phyloP scores from a whole-genome alignment of 2,113 vertebrate species.

The Stegostoma tigrinum region DNA sequence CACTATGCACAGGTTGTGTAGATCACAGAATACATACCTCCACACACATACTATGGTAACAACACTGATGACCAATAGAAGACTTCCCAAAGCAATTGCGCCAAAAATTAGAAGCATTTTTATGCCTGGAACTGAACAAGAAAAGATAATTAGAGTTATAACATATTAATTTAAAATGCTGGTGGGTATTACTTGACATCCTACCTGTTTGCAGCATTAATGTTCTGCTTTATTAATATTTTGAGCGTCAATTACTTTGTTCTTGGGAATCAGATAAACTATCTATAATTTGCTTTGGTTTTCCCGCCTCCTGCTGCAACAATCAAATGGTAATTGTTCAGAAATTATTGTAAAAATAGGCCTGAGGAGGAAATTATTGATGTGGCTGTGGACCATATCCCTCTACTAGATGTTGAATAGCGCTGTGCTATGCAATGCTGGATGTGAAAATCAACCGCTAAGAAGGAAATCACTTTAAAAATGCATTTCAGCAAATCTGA shows the following conservation, averaged over 20 bases:
- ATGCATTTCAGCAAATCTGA: background rate
- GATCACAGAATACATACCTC: background rate
- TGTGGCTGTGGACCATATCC: background rate
- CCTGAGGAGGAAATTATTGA: background rate
- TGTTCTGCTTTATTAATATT: background rate
- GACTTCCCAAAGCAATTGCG: background rate
- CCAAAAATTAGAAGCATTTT: background rate
- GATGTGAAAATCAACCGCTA: background rate
- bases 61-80: background rate
- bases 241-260: background rate
- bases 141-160: background rate
- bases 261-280: background rate
- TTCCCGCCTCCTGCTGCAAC: background rate
- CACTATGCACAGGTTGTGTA: background rate
- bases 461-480: background rate
- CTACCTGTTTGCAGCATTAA: background rate
- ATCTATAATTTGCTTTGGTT: background rate
- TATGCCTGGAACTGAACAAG: background rate
- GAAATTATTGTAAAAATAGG: background rate
- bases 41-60: background rate
- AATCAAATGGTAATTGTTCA: background rate
- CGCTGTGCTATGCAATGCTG: background rate
- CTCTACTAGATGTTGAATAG: background rate
- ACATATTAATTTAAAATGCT: background rate
- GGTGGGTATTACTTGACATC: background rate